Base-by-base conservation (phyloP, 2,113 vertebrate species). In the Peucedramus taeniatus region DNA sequence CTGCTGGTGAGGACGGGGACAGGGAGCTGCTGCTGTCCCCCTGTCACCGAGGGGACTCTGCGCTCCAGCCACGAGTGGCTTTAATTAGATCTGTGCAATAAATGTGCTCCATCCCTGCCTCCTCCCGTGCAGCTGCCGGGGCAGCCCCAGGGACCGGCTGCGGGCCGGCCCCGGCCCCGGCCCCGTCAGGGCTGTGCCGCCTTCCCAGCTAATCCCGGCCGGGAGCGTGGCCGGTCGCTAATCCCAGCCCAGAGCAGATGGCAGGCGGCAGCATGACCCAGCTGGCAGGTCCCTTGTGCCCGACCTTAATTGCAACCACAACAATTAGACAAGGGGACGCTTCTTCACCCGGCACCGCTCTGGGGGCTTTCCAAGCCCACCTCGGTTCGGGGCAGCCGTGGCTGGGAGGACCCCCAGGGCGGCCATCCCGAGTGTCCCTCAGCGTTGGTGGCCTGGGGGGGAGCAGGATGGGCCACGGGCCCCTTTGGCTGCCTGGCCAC, bases 1-100 rank as follows among this genome's bases (percentile, higher is more conserved):
- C 94, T 99, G 99, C 97, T 99, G 99, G 99, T 99, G 97, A 99
- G 98, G 30, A 70, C 2, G 1, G 35, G 60, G 39, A 50, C 0
- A 1, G 83, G 50, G 49, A 49, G 63, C 45, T 8, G 1, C 4
- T 4, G 37, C 65, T 27, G 51, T 57, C n/a, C 79, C 79, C 42
- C 20, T 1, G 0, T 51, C 88, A 15, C 77, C 2, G 3, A 53
- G n/a, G 40, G 64, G 28, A 33, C 26, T 84, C 35, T 15, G 4
- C 0, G 0, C n/a, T 47, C 64, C 19, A 1, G 22, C 65, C 65
- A 13, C 2, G n/a, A 85, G 65, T 33, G 3, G 5, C 50, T 84
- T 77, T 61, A 42, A 66, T 92, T 81, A 84, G 60, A 44, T 82
- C 56, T 6, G n/a, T 78, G 51, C 78, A 24, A 47, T 74, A 57